phyloP scores from a whole-genome alignment of 2,888 invertebrate genomes.

The Gerris lacustris region DNA sequence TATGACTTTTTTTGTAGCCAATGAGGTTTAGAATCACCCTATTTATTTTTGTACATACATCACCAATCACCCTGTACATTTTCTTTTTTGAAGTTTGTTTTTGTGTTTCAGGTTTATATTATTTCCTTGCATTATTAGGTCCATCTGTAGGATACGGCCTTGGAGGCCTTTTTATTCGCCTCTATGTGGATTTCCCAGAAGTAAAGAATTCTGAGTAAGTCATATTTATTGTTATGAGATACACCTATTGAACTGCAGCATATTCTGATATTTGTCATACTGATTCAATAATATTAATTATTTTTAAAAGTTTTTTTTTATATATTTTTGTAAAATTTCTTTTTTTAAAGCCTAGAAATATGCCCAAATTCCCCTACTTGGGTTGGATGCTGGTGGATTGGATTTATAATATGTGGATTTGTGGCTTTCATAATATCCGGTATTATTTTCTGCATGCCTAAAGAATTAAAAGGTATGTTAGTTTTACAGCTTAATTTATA shows the following conservation, averaged over 20 bases:
- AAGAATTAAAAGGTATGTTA: constrained; percentile 52
- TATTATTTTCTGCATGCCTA: constrained; percentile 61
- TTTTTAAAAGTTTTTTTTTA: not conserved
- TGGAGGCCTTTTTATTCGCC: constrained; percentile 67
- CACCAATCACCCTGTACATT: too few species aligned
- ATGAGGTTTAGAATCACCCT: too few species aligned
- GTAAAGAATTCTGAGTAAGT: constrained; percentile 55
- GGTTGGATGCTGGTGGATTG: constrained; percentile 83
- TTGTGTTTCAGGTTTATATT: constrained; percentile 54
- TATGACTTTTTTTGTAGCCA: too few species aligned
- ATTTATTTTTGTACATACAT: too few species aligned
- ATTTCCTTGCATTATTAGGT: constrained; percentile 69
- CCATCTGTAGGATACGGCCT: constrained; percentile 72
- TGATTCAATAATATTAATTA: not conserved
- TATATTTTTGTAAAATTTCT: not conserved
- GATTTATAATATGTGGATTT: constrained; percentile 55
- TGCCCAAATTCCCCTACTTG: constrained; percentile 59
- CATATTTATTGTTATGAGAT: constrained; percentile 11
- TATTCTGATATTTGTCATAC: not conserved
- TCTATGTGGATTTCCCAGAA: constrained; percentile 57
- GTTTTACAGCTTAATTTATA: not conserved
- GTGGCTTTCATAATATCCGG: constrained; percentile 55
- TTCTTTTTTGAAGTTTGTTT: too few species aligned
- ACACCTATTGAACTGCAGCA: not conserved
- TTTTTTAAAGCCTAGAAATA: constrained; percentile 48